Evolutionary conservation across 2,113 vertebrate genomes (phyloP).

Genomic region (Zosterops japonicus): DNA sequence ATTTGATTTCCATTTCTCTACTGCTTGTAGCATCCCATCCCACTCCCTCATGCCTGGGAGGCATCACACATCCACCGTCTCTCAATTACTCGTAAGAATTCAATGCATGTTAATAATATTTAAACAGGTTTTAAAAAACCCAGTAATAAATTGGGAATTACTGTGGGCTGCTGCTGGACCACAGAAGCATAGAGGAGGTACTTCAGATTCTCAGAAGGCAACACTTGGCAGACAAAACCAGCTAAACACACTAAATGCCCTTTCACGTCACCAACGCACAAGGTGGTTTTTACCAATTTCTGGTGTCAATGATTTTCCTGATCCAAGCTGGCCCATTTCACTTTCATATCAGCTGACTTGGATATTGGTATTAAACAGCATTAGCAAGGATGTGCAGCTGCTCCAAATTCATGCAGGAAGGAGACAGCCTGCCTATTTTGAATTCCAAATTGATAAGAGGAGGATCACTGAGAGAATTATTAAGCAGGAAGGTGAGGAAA

Average conservation of each 20-base stretch:
- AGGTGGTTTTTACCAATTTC: neutral
- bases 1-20: neutral
- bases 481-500: neutral
- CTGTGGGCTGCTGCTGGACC: neutral
- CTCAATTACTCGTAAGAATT: neutral
- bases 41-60: neutral
- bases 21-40: neutral
- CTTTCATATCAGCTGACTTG: neutral
- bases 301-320: neutral
- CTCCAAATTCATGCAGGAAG: neutral
- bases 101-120: neutral
- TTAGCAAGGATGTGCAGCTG: neutral
- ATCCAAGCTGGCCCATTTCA: neutral
- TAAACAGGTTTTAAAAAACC: neutral
- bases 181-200: neutral
- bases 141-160: neutral
- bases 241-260: neutral
- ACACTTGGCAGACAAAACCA: neutral
- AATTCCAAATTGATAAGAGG: neutral
- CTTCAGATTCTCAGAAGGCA: neutral
- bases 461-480: neutral
- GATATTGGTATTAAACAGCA: neutral
- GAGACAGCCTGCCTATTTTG: neutral
- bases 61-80: neutral
- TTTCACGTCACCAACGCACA: neutral